Conservation (phyloP, 2,797 vertebrate species). For the Anguilla anguilla region DNA sequence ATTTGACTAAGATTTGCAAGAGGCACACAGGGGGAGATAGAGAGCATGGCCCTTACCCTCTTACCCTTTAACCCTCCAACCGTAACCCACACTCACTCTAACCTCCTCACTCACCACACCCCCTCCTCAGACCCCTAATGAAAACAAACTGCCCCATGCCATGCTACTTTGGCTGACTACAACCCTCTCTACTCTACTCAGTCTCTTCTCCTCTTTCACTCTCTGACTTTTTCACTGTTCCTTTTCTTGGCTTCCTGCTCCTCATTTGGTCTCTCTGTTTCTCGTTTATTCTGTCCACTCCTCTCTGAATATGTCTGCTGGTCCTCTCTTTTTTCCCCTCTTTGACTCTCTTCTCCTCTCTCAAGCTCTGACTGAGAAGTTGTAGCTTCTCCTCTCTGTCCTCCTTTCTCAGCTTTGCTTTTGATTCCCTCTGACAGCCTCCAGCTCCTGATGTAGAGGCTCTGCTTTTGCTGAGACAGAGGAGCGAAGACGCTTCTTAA, state of each 20-base stretch:
- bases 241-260: background rate
- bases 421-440: rapidly evolving
- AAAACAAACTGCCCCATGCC: conserved; percentile 14
- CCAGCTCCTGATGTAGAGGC: conserved; percentile 17
- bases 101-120: background rate
- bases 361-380: background rate
- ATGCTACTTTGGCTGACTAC: background rate
- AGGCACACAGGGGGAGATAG: background rate
- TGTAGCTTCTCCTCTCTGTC: background rate
- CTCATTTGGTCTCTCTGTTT: background rate
- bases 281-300: background rate
- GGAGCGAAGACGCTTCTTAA: conserved; percentile 7
- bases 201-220: background rate
- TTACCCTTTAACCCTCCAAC: conserved; percentile 22
- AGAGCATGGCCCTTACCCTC: conserved; percentile 1
- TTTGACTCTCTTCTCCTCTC: background rate
- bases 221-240: background rate
- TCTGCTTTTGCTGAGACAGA: background rate
- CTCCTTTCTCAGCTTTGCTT: background rate
- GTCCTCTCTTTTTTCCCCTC: background rate
- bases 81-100: conserved; percentile 25
- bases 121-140: conserved; percentile 8
- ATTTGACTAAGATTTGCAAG: background rate
- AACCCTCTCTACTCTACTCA: conserved; percentile 23
- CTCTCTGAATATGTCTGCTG: background rate